Evolutionary conservation across 2,113 vertebrate genomes (phyloP).

Genomic region (Synodontis membranacea): DNA sequence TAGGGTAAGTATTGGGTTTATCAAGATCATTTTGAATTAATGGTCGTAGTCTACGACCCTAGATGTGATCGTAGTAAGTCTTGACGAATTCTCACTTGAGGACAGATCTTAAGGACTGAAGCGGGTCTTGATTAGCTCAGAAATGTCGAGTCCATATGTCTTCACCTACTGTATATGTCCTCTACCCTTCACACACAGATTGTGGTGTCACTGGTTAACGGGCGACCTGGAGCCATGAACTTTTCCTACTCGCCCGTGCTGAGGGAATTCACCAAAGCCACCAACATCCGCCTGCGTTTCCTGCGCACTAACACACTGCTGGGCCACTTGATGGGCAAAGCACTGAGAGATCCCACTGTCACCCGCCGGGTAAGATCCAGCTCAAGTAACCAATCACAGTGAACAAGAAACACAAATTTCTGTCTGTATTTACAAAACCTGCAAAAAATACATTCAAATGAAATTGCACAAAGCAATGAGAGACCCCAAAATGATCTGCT

Average conservation of each 20-base stretch:
- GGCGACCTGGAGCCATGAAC: constrained; percentile 92
- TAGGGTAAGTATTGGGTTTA: not conserved
- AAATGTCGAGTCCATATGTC: not conserved
- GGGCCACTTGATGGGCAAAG: constrained; percentile 97
- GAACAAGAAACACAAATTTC: not conserved
- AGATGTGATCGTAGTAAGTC: not conserved
- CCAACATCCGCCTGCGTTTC: constrained; percentile 91
- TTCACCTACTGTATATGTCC: not conserved
- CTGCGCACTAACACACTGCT: constrained; percentile 94
- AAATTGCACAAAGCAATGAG: not conserved
- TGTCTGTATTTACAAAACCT: not conserved
- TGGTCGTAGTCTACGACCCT: too few species aligned
- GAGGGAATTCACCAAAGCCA: constrained; percentile 95
- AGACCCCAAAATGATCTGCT: not conserved
- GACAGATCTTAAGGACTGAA: not conserved
- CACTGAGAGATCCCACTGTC: constrained; percentile 92
- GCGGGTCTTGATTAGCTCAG: not conserved
- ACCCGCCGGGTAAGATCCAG: constrained; percentile 85
- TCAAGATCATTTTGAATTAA: not conserved
- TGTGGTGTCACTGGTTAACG: constrained; percentile 94
- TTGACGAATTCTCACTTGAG: not conserved
- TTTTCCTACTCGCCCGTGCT: constrained; percentile 94
- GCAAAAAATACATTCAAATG: not conserved
- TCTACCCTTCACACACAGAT: constrained; percentile 68
- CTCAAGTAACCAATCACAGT: not conserved